These are phyloP conservation scores for Zaprionus vittiger DNA, from an alignment of 1,140 invertebrate genomes.

Conservation along the genomic window DNA sequence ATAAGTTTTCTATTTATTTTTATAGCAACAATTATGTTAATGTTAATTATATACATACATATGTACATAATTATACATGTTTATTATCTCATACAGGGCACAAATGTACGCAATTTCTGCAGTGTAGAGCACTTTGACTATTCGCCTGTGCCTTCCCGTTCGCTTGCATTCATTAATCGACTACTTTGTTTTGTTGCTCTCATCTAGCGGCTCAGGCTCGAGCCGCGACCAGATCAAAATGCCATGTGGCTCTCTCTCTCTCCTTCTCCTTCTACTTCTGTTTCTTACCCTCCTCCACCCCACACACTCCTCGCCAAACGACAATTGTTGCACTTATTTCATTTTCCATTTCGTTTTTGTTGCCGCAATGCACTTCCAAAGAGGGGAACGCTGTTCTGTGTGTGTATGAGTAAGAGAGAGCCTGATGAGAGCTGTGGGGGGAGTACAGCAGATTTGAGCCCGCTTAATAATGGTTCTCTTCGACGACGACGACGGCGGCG, in stretches of 20 bases:
- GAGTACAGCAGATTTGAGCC: slow-evolving; percentile 59
- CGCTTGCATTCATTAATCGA: slow-evolving; percentile 45
- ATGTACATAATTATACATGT: not conserved
- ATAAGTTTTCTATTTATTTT: not conserved
- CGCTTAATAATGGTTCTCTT: slow-evolving; percentile 54
- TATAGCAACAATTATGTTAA: not conserved
- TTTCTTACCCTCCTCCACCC: slow-evolving; percentile 10
- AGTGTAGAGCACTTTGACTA: slow-evolving; percentile 18
- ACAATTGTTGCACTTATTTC: slow-evolving; percentile 61
- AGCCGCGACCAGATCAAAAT: not conserved
- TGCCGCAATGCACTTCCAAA: slow-evolving; percentile 35
- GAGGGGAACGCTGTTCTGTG: slow-evolving; percentile 32
- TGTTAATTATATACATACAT: too few relatives aligned
- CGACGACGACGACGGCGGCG: slow-evolving; percentile 13
- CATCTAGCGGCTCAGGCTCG: slow-evolving; percentile 32
- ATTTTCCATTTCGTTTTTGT: slow-evolving; percentile 48
- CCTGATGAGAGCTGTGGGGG: not conserved
- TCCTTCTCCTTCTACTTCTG: not conserved
- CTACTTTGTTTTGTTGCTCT: slow-evolving; percentile 40
- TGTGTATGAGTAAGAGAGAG: slow-evolving; percentile 19
- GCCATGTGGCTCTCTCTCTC: slow-evolving; percentile 1
- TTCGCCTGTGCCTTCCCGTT: not conserved
- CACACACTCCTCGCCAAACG: not conserved
- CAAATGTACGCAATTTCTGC: not conserved
- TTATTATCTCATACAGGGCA: not conserved